Conservation (phyloP, 2,113 vertebrate species). For the Pagrus major region DNA sequence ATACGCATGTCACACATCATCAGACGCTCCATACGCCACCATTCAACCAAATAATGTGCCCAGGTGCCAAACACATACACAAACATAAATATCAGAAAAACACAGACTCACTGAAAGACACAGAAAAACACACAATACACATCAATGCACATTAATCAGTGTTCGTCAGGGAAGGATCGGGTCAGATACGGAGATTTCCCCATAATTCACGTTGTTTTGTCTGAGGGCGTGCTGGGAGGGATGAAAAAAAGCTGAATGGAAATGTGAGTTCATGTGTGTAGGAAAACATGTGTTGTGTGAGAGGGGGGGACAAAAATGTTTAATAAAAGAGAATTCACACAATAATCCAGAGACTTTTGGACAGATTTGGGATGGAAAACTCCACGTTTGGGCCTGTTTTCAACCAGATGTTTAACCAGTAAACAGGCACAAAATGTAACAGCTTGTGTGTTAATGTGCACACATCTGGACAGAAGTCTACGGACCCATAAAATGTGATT, state of each 20-base stretch:
- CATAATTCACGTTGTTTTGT: slow-evolving; percentile 73
- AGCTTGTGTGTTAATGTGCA: background rate
- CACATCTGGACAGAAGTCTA: background rate
- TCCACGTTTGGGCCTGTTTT: background rate
- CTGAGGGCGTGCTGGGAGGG: slow-evolving; percentile 51
- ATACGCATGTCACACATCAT: slow-evolving; percentile 54
- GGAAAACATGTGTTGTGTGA: slow-evolving; percentile 12
- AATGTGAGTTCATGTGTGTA: slow-evolving; percentile 35
- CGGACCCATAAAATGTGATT: background rate
- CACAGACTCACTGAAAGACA: slow-evolving; percentile 46
- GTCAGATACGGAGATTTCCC: slow-evolving; percentile 89
- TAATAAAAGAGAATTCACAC: slow-evolving; percentile 33
- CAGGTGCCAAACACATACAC: slow-evolving; percentile 56
- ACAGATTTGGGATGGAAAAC: background rate
- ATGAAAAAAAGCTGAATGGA: slow-evolving; percentile 60
- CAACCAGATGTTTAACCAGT: background rate
- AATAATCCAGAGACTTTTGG: slow-evolving; percentile 1
- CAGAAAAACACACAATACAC: slow-evolving; percentile 54
- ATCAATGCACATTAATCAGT: slow-evolving; percentile 69
- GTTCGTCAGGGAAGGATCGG: slow-evolving; percentile 73
- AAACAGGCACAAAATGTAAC: background rate
- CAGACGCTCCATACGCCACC: slow-evolving; percentile 42
- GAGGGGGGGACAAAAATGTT: background rate
- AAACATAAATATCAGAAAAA: slow-evolving; percentile 49
- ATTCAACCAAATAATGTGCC: slow-evolving; percentile 45